A percentile compares a stretch with the other conserved stretches of the same genome.
Evolutionary conservation across 1,140 invertebrate species (phyloP).

Genomic region (Chelonus insularis): DNA sequence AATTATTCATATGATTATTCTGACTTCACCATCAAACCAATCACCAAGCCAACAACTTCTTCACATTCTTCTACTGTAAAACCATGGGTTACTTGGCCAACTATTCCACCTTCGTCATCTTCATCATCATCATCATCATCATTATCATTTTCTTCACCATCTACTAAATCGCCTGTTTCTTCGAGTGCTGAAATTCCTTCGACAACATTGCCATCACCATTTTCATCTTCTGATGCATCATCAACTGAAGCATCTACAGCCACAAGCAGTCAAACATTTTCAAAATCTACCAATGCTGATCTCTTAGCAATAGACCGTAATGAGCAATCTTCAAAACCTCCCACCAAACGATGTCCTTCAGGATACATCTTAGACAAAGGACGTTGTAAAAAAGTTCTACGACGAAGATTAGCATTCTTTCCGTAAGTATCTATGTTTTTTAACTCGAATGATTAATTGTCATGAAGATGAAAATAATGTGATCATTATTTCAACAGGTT

Average conservation of each 20-base stretch:
- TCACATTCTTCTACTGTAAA: conserved; percentile 21
- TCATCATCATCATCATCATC: conserved; percentile 13
- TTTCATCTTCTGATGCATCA: neutral
- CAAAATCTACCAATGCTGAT: neutral
- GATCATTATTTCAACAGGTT: too few species aligned
- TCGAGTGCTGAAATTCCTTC: neutral
- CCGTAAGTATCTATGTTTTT: conserved; percentile 34
- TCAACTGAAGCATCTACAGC: neutral
- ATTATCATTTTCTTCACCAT: neutral
- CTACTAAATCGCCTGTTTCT: neutral
- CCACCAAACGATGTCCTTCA: conserved; percentile 15
- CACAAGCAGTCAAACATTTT: neutral
- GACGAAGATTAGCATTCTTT: conserved; percentile 35
- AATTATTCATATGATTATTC: conserved; percentile 60
- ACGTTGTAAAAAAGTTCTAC: conserved; percentile 30
- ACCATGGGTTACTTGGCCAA: conserved; percentile 27
- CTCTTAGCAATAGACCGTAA: too few species aligned
- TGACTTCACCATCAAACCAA: conserved; percentile 57
- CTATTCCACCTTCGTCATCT: conserved; percentile 17
- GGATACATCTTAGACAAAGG: conserved; percentile 28
- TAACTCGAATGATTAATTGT: neutral
- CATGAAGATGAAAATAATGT: too few species aligned
- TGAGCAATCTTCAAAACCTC: too few species aligned
- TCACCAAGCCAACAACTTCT: conserved; percentile 31
- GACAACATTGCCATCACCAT: neutral